These are phyloP conservation scores for Capitulum mitella DNA, from an alignment of 2,888 invertebrate genomes.

Conservation along the genomic window DNA sequence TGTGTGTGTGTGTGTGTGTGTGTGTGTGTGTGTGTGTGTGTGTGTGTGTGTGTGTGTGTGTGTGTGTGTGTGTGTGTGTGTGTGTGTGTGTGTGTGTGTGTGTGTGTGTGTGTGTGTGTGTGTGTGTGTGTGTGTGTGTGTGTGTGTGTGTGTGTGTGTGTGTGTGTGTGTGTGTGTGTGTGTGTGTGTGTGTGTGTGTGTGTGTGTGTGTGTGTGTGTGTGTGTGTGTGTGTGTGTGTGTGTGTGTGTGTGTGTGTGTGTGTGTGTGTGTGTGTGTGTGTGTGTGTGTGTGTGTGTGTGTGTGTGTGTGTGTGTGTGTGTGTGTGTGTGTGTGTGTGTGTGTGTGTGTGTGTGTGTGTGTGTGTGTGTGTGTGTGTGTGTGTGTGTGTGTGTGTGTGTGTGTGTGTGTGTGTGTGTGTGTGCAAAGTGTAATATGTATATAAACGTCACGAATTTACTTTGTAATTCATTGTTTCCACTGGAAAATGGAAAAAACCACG, in stretches of 20 bases:
- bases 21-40: conserved; percentile 27
- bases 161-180: background rate
- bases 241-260: conserved; percentile 1
- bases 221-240: background rate
- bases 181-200: background rate
- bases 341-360: conserved; percentile 9
- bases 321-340: conserved; percentile 19
- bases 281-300: conserved; percentile 25
- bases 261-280: conserved; percentile 5
- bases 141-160: background rate
- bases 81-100: background rate
- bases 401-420: no score
- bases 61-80: background rate
- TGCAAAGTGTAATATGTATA: no score
- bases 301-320: conserved; percentile 27
- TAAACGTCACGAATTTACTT: no score
- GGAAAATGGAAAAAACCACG: no score
- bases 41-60: conserved; percentile 12
- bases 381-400: no score
- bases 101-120: no score
- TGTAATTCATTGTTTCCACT: no score
- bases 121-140: no score
- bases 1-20: conserved; percentile 26
- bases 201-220: background rate
- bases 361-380: no score